These are phyloP conservation scores for Penaeus indicus DNA, from an alignment of 1,140 invertebrate genomes.

Conservation along the genomic window DNA sequence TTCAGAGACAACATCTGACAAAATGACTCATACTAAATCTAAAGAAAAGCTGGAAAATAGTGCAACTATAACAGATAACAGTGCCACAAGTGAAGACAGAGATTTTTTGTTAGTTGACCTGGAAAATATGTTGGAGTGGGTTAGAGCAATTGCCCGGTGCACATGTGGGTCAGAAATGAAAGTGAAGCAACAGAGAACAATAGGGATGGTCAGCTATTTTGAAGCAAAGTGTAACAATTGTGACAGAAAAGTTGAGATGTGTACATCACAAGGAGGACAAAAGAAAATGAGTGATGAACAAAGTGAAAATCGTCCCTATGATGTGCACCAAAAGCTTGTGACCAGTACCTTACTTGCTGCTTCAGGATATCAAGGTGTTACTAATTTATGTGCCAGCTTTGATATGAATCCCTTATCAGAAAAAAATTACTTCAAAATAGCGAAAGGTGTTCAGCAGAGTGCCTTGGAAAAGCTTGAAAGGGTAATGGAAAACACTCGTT, in stretches of 20 bases:
- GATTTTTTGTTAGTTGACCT: too few species aligned
- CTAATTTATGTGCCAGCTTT: background rate
- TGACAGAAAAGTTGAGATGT: background rate
- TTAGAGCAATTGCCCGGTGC: too few species aligned
- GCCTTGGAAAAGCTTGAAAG: background rate
- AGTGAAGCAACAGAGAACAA: too few species aligned
- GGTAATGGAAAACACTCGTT: constrained; percentile 14
- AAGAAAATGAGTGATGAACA: background rate
- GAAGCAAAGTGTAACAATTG: constrained; percentile 23
- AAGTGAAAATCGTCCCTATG: background rate
- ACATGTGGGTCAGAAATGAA: too few species aligned
- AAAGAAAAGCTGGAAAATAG: too few species aligned
- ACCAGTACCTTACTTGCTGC: background rate
- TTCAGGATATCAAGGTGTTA: background rate
- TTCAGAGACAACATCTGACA: too few species aligned
- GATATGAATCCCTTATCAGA: background rate
- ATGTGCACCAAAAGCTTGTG: constrained; percentile 11
- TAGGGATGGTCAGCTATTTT: too few species aligned
- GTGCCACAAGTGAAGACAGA: too few species aligned
- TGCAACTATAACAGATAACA: too few species aligned
- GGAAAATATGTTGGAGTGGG: too few species aligned
- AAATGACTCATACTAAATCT: too few species aligned
- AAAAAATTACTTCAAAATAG: background rate
- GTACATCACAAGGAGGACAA: background rate
- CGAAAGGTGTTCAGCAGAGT: background rate